Base-by-base conservation (phyloP, 2,797 vertebrate species). In the Falco columbarius region DNA sequence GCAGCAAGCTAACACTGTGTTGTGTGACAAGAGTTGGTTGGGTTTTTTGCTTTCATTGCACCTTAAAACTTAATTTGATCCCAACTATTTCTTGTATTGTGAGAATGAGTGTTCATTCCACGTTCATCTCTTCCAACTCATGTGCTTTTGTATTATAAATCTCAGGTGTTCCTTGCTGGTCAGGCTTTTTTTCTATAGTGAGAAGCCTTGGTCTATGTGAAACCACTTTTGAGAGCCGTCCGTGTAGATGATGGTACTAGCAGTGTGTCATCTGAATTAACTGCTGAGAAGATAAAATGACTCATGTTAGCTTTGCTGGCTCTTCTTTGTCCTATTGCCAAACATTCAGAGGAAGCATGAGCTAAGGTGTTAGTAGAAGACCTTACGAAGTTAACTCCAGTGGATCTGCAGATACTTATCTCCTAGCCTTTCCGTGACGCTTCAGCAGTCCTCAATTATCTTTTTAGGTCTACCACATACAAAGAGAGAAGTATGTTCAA, bases 351-450 rank as follows among this genome's bases (percentile, higher is more conserved):
- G 38, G 90, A 81, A 19, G 68, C 55, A 29, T 82, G 51, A 82
- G n/a, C 72, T 89, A 0, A 79, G 34, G 26, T 15, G 13, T 40
- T 6, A 34, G 77, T 32, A 29, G 68, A 63, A 54, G 52, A 30
- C 42, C 21, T 83, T 51, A 56, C 0, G 0, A 61, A 49, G 59
- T 66, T 40, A 47, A 17, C 55, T 87, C n/a, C 63, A n/a, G 61
- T 84, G 66, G 20, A 58, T 89, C 81, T 92, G 89, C 84, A 93
- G 92, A 92, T 92, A 27, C 40, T 86, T 93, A 44, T 55, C 95
- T 94, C 29, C 16, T 30, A 14, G 13, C 34, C 52, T 61, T 59
- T 17, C 73, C 34, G 0, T 9, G 36, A 55, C 0, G 1, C 62
- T 51, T 54, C 7, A 40, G 1, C 49, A 24, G 21, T 30, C 0